Evolutionary conservation across 2,113 vertebrate species (phyloP).

Genomic region (Clinocottus analis): DNA sequence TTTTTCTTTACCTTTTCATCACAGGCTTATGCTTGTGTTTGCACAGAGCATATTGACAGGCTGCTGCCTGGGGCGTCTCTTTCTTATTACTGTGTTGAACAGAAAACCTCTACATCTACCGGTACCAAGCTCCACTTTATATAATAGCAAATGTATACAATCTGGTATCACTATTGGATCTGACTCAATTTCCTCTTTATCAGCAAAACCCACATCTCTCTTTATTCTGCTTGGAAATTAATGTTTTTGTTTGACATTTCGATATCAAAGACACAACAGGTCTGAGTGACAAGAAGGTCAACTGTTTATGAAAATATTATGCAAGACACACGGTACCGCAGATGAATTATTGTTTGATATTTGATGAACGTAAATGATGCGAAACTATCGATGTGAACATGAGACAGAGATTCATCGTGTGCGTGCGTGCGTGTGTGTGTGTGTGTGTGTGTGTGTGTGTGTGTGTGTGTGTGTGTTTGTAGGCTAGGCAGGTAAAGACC

Average conservation of each 20-base stretch:
- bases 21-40: conserved; percentile 1
- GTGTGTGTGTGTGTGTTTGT: neutral
- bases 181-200: conserved; percentile 5
- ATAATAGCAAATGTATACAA: conserved; percentile 46
- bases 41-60: conserved; percentile 42
- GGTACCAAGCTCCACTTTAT: conserved; percentile 37
- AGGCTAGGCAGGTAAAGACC: neutral
- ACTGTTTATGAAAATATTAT: neutral
- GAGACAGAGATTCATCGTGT: neutral
- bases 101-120: conserved; percentile 42
- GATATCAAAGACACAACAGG: neutral
- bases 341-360: neutral
- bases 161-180: conserved; percentile 19
- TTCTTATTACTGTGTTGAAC: conserved; percentile 63
- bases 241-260: conserved; percentile 30
- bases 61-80: conserved; percentile 50
- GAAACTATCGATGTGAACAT: neutral
- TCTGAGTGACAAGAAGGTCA: conserved; percentile 7
- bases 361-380: neutral
- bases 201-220: conserved; percentile 19
- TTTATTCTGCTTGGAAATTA: conserved; percentile 8
- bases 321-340: neutral
- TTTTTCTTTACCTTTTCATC: conserved; percentile 35
- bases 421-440: neutral
- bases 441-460: too few relatives aligned